Evolutionary conservation across 2,888 invertebrate genomes (phyloP).

Genomic region (Athalia cordata): DNA sequence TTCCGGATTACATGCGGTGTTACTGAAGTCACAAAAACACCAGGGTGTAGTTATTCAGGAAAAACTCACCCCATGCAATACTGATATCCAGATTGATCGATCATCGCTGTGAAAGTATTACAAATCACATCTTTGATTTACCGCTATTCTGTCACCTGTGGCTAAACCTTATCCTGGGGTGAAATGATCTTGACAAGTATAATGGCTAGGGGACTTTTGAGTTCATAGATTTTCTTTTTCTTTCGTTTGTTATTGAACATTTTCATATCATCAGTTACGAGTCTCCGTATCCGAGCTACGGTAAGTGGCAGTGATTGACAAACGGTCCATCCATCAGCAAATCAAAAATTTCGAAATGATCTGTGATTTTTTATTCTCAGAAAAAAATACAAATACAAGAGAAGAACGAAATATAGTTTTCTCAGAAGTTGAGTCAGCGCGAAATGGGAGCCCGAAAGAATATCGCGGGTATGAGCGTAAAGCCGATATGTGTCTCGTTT

Average conservation of each 20-base stretch:
- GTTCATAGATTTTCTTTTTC: constrained; percentile 1
- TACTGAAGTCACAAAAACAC: constrained; percentile 2
- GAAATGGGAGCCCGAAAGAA: too few relatives aligned
- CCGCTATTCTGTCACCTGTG: constrained; percentile 26
- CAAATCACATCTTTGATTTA: constrained; percentile 26
- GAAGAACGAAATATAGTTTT: too few relatives aligned
- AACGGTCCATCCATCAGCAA: neutral
- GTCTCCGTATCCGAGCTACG: neutral
- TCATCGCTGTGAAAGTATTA: constrained; percentile 30
- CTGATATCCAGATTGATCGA: constrained; percentile 18
- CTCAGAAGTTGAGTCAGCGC: too few relatives aligned
- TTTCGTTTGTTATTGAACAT: neutral
- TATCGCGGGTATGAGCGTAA: too few relatives aligned
- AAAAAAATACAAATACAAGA: too few relatives aligned
- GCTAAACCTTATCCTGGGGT: neutral
- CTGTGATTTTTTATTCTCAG: neutral
- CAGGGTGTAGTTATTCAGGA: neutral
- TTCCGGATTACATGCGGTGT: constrained; percentile 3
- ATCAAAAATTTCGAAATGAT: neutral
- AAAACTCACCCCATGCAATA: neutral
- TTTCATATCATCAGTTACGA: neutral
- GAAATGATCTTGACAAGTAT: constrained; percentile 21
- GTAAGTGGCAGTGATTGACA: constrained; percentile 3
- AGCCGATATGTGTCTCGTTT: neutral
- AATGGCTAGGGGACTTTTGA: neutral